Conservation (phyloP, 2,797 vertebrate species). For the Discoglossus pictus region DNA sequence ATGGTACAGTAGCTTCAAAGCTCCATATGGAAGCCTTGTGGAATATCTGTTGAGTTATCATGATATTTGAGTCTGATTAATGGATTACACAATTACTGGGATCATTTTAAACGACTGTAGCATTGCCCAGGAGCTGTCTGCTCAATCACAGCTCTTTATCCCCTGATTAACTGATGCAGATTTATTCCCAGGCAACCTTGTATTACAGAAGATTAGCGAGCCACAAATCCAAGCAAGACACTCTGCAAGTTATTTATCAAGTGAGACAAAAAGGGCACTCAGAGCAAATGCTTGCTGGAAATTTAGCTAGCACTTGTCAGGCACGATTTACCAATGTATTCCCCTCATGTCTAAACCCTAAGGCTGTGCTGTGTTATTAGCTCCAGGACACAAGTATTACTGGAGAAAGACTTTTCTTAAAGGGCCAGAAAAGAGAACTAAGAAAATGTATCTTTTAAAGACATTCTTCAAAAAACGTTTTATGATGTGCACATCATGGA, state of each 20-base stretch:
- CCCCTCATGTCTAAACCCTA: constrained; percentile 15
- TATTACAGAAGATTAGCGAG: constrained; percentile 57
- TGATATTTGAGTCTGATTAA: constrained; percentile 61
- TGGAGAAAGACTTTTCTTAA: background rate
- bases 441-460: too few species aligned
- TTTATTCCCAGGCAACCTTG: constrained; percentile 64
- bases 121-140: constrained; percentile 62
- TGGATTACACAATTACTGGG: constrained; percentile 65
- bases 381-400: constrained; percentile 15
- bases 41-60: constrained; percentile 39
- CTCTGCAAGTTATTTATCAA: constrained; percentile 51
- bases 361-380: constrained; percentile 15
- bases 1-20: background rate
- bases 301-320: constrained; percentile 42
- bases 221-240: constrained; percentile 60
- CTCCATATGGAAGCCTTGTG: background rate
- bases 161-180: constrained; percentile 65
- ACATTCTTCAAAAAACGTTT: too few species aligned
- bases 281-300: constrained; percentile 32
- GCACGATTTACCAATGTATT: constrained; percentile 39
- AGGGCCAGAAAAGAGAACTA: too few species aligned
- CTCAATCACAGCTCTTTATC: constrained; percentile 66
- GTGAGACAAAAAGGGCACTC: constrained; percentile 47
- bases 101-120: constrained; percentile 64
- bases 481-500: too few species aligned